phyloP scores from a whole-genome alignment of 2,797 vertebrate genomes.

The Molothrus ater region DNA sequence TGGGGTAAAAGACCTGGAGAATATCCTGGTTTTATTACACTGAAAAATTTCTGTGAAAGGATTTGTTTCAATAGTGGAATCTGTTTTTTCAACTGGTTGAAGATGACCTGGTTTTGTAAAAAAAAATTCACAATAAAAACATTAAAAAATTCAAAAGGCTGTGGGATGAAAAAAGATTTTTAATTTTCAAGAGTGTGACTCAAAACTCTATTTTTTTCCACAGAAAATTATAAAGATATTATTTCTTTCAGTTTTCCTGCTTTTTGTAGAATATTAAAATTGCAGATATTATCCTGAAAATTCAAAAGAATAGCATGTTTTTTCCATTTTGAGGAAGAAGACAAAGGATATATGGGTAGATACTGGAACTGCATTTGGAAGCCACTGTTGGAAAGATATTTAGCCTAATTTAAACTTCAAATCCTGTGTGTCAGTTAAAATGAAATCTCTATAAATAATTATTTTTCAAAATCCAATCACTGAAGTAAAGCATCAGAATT shows the following conservation, averaged over 20 bases:
- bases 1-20: background rate
- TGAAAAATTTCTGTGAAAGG: background rate
- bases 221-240: background rate
- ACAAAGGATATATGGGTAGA: background rate
- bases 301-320: rapidly evolving
- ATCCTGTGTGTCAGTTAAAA: background rate
- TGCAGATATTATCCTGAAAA: background rate
- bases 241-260: background rate
- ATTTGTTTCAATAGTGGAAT: background rate
- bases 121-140: background rate
- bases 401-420: background rate
- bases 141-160: background rate
- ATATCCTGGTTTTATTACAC: background rate
- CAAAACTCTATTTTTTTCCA: background rate
- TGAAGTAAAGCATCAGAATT: background rate
- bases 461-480: background rate
- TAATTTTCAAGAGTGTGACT: background rate
- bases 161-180: rapidly evolving
- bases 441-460: background rate
- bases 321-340: background rate
- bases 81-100: background rate
- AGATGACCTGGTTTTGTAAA: background rate
- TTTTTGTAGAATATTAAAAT: background rate
- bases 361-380: background rate
- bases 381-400: background rate